Percentiles rank a stretch among this genome's conserved stretches.
Evolutionary conservation across 2,888 invertebrate species (phyloP).

Genomic region (Phytoseiulus persimilis): DNA sequence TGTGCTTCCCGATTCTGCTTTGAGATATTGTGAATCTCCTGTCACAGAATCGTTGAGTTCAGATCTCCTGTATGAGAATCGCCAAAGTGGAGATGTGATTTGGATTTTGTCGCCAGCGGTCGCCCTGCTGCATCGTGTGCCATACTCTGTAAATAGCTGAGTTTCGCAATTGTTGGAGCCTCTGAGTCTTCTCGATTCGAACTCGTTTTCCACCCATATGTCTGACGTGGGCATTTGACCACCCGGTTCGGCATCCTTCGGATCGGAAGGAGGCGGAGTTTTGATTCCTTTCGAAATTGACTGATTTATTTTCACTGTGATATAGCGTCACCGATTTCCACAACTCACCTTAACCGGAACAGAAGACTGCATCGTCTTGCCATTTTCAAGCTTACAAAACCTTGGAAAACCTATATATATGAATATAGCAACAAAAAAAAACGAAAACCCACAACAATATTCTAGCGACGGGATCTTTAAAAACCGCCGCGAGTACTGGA

Average conservation of each 20-base stretch:
- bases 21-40: too few relatives aligned
- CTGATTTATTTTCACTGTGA: constrained; percentile 38
- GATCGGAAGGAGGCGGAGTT: not conserved
- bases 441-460: not conserved
- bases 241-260: not conserved
- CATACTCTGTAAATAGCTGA: constrained; percentile 5
- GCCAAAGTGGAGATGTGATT: too few relatives aligned
- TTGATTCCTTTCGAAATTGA: not conserved
- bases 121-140: not conserved
- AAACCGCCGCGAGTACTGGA: not conserved
- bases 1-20: too few relatives aligned
- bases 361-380: not conserved
- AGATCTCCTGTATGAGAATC: too few relatives aligned
- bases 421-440: not conserved
- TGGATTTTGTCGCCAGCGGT: not conserved
- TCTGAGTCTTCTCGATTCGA: not conserved
- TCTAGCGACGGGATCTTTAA: not conserved
- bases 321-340: constrained; percentile 25
- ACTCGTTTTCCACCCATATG: not conserved
- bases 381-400: not conserved
- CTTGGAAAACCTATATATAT: not conserved
- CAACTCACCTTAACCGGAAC: not conserved
- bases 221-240: not conserved
- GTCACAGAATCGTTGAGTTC: too few relatives aligned
- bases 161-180: not conserved